Evolutionary conservation across 2,888 invertebrate species (phyloP).

Genomic region (Lissocephala sabroskyi): DNA sequence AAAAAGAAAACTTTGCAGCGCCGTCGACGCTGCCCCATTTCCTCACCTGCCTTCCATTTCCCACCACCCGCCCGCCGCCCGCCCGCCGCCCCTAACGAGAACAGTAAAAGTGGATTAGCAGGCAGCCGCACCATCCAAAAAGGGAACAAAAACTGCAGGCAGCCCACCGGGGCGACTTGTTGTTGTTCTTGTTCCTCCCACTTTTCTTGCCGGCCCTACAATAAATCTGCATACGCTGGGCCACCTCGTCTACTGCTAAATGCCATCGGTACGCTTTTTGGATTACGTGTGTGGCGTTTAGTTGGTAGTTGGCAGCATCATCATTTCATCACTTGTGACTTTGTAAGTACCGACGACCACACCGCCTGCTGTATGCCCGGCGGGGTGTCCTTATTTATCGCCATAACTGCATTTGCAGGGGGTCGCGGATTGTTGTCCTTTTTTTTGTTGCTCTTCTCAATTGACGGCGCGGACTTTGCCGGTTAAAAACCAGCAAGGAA

Average conservation of each 20-base stretch:
- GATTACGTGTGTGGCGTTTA: not conserved
- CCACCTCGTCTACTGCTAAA: slow-evolving; percentile 1
- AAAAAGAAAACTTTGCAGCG: slow-evolving; percentile 21
- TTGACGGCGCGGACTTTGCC: too few species aligned
- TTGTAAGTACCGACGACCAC: not conserved
- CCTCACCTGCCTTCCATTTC: too few species aligned
- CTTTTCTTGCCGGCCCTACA: not conserved
- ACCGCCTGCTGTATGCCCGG: not conserved
- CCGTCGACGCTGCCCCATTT: too few species aligned
- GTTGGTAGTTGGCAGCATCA: too few species aligned
- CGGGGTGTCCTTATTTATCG: too few species aligned
- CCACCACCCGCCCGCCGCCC: slow-evolving; percentile 14
- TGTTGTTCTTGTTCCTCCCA: not conserved
- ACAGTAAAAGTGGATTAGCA: slow-evolving; percentile 29
- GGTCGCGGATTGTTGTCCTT: too few species aligned
- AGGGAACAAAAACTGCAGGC: not conserved
- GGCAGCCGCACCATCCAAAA: slow-evolving; percentile 1
- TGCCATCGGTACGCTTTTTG: not conserved
- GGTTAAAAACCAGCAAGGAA: too few species aligned
- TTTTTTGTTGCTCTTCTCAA: too few species aligned
- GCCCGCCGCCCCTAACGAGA: slow-evolving; percentile 29
- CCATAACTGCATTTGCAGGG: too few species aligned
- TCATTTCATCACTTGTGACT: not conserved
- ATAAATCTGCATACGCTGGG: too few species aligned
- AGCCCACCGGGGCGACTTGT: not conserved